A percentile compares a stretch with the other conserved stretches of the same genome.
phyloP scores from a whole-genome alignment of 2,888 invertebrate genomes.

The Megastigmus dorsalis region DNA sequence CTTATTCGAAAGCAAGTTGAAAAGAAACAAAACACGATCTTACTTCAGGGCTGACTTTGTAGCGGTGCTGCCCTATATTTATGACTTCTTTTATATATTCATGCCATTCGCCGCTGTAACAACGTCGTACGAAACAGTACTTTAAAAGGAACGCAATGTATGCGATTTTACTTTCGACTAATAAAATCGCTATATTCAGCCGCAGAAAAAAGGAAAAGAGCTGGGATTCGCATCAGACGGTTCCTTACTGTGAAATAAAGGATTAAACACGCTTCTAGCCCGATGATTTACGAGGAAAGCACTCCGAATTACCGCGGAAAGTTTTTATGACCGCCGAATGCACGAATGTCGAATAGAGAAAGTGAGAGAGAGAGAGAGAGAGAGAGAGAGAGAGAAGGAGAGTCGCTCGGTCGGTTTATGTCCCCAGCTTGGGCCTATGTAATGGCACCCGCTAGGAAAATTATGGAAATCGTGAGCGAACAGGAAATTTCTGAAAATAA shows the following conservation, averaged over 20 bases:
- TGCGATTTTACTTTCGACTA: slow-evolving; percentile 33
- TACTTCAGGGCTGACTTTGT: too few species aligned
- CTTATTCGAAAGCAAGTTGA: too few species aligned
- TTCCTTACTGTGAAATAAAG: slow-evolving; percentile 56
- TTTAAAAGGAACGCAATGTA: not conserved
- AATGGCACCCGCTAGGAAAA: slow-evolving; percentile 59
- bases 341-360: slow-evolving; percentile 58
- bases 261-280: slow-evolving; percentile 62
- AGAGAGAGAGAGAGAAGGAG: slow-evolving; percentile 41
- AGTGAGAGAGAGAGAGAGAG: slow-evolving; percentile 41
- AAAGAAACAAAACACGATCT: too few species aligned
- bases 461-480: slow-evolving; percentile 60
- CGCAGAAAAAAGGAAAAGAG: slow-evolving; percentile 16
- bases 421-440: slow-evolving; percentile 57
- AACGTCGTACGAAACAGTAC: not conserved
- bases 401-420: slow-evolving; percentile 57
- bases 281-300: slow-evolving; percentile 61
- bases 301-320: slow-evolving; percentile 61
- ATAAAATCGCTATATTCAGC: slow-evolving; percentile 34
- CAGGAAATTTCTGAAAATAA: slow-evolving; percentile 43
- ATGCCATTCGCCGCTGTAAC: too few species aligned
- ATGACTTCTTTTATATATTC: too few species aligned
- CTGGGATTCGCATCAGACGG: slow-evolving; percentile 11
- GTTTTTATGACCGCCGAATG: slow-evolving; percentile 60
- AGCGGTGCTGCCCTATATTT: too few species aligned